Conservation (phyloP, 2,888 invertebrate species). For the Pseudococcus longispinus region DNA sequence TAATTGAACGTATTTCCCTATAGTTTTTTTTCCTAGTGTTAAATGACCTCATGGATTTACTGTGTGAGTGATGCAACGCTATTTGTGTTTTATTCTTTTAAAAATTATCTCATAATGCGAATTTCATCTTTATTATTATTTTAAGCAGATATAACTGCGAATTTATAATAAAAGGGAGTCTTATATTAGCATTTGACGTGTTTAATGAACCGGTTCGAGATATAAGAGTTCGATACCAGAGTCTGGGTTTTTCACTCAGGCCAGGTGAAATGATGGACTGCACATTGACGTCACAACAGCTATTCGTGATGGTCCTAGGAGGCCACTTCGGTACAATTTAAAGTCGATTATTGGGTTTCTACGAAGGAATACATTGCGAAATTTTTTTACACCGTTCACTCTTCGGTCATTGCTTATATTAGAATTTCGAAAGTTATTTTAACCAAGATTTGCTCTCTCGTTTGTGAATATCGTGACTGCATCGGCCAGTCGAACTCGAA, state of each 20-base stretch:
- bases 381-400: not conserved
- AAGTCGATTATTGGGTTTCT: not conserved
- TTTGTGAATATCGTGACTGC: not conserved
- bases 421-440: not conserved
- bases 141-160: not conserved
- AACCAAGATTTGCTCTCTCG: not conserved
- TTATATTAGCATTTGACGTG: not conserved
- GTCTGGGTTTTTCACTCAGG: not conserved
- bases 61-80: not conserved
- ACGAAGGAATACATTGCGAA: not conserved
- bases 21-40: not conserved
- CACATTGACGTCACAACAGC: not conserved
- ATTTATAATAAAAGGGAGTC: not conserved
- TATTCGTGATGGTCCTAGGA: not conserved
- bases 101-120: not conserved
- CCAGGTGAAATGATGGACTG: not conserved
- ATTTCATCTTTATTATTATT: not conserved
- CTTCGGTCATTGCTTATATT: not conserved
- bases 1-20: slow-evolving; percentile 18
- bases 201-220: not conserved
- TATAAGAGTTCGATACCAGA: not conserved
- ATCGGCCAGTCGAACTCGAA: not conserved
- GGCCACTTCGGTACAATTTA: not conserved
- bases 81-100: no score
- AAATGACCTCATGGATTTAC: not conserved